Conservation (phyloP, 1,140 invertebrate genomes). For the Thrips palmi region DNA sequence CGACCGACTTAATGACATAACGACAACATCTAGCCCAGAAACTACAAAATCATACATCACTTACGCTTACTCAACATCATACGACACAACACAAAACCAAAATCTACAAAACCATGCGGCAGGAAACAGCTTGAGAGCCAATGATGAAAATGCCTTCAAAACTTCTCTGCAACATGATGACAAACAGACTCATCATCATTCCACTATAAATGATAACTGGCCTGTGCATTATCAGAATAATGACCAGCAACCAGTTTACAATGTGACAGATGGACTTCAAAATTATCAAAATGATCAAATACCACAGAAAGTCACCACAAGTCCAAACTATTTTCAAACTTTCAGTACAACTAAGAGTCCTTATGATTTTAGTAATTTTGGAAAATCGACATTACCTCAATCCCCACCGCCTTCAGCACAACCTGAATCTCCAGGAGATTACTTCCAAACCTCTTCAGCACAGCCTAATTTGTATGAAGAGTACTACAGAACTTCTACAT, state of each 20-base stretch:
- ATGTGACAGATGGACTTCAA: background rate
- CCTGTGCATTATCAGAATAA: background rate
- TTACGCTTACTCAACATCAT: too few relatives aligned
- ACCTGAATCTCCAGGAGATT: too few relatives aligned
- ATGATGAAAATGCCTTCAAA: too few relatives aligned
- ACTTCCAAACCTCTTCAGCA: background rate
- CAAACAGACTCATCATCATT: background rate
- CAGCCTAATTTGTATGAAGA: slow-evolving; percentile 7
- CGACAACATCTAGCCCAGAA: too few relatives aligned
- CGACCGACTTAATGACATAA: background rate
- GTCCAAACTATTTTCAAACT: background rate
- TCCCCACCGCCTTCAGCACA: too few relatives aligned
- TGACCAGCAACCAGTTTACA: background rate
- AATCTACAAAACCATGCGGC: too few relatives aligned
- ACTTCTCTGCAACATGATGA: background rate
- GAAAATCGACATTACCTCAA: too few relatives aligned
- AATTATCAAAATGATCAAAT: background rate
- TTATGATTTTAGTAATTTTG: background rate
- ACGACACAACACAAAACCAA: too few relatives aligned
- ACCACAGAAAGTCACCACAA: background rate
- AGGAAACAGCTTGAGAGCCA: too few relatives aligned
- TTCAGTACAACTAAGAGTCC: background rate
- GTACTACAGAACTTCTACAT: too few relatives aligned
- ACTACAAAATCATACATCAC: too few relatives aligned
- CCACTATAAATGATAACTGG: background rate